Percentiles rank a stretch among this genome's conserved stretches.
Conservation (phyloP, 2,113 vertebrate genomes). For the Megaceryle torquata region DNA sequence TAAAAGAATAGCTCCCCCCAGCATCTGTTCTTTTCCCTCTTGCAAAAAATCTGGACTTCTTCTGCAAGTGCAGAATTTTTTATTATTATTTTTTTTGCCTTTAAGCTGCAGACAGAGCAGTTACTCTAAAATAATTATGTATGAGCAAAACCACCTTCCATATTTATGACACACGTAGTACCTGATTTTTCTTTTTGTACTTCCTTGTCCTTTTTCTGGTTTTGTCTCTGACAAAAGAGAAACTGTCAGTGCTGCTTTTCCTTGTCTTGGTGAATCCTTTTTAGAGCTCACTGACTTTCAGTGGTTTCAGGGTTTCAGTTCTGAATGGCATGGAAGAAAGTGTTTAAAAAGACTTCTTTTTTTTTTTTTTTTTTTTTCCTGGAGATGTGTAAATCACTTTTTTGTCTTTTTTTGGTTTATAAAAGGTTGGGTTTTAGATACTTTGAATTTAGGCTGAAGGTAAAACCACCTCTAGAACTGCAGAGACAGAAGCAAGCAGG, state of each 20-base stretch:
- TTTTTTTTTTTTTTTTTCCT: neutral
- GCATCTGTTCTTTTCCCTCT: conserved; percentile 2
- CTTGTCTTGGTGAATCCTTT: neutral
- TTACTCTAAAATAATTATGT: neutral
- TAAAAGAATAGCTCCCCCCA: neutral
- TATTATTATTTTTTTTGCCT: neutral
- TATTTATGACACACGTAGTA: neutral
- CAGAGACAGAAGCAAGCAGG: neutral
- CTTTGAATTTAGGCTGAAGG: neutral
- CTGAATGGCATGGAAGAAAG: neutral
- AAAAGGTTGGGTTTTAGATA: neutral
- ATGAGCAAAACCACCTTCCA: neutral
- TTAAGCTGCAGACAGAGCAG: neutral
- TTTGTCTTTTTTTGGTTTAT: neutral
- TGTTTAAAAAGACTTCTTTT: neutral
- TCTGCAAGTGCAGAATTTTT: neutral
- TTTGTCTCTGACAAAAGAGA: neutral
- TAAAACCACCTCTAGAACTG: neutral
- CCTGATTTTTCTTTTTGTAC: neutral
- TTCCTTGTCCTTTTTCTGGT: neutral
- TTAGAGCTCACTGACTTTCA: neutral
- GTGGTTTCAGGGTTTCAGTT: neutral
- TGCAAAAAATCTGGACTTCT: conserved; percentile 15
- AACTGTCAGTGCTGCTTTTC: neutral
- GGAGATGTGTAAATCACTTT: neutral